Base-by-base conservation (phyloP, 2,888 invertebrate genomes). In the Caradrina clavipalpis region DNA sequence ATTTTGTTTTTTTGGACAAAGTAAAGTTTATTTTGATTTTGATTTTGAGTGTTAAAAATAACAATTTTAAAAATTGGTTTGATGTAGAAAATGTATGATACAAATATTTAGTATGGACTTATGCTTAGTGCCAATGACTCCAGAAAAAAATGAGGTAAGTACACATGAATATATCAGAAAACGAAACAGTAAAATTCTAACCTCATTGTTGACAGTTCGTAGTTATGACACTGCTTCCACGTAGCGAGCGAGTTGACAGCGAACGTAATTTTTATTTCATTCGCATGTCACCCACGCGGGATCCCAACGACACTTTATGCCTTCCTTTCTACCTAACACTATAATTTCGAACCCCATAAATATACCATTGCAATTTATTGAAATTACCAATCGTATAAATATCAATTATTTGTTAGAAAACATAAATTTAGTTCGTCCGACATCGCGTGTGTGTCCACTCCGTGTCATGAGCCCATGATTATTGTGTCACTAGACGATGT, bases 381-480 rank as follows among this genome's bases (percentile, higher is more conserved):
- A 71, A 76, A 78, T 73, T 70, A 79, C 55, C 72, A 78, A 69
- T 71, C 73, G 68, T 60, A 73, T 73, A 76, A 82, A 85, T 83
- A 83, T 81, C 78, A 83, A 85, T 83, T 76, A 78, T 69, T 62
- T 66, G 72, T 69, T 77, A 54, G 64, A 70, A 79, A 82, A 74
- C 70, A 82, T 82, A 68, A 64, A 82, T 84, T 85, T 80, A 22
- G 65, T 67, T 73, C 66, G 74, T 81, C 76, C 71, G 74, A 76
- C 71, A 55, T 87, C 67, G 88, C 87, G 87, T 87, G 87, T 49
- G 69, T 78, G 78, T 82, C 86, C 80, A 76, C 80, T 81, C 60
- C 31, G 62, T 69, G 80, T 73, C 73, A 70, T 58, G 50, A 65
- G 56, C 62, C 68, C 45, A 70, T 84, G 80, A 85, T 86, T 87